Evolutionary conservation across 2,113 vertebrate species (phyloP), one percentile per base, ranked within the genome.

Genomic region (Pomatostomus ruficeps): DNA sequence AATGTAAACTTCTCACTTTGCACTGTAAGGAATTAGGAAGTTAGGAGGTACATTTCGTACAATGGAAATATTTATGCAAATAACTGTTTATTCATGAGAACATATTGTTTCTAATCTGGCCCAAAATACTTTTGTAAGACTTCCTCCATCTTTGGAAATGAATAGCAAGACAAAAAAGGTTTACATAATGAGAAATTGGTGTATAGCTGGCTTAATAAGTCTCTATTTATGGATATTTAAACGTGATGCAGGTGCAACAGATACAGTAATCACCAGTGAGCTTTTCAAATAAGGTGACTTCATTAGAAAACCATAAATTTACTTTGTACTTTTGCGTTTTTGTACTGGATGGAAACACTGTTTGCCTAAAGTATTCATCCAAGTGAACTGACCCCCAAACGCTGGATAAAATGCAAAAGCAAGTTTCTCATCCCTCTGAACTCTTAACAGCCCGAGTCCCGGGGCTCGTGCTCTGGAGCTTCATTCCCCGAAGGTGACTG

Each of bases 401-500:
- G 12, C 35, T 11, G 42, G 9, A 23, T 17, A 33, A 55, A 59
- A 72, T 1, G 2, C 43, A 29, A 21, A 42, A 36, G 17, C 23
- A 19, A 12, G 25, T 25, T 85, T n/a, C 65, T 55, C 28, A 35
- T 38, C 38, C 40, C n/a, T 12, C 35, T 9, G 3, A 45, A 12
- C 2, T 29, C 75, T 23, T 1, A 18, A 8, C 13, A n/a, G 25
- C 6, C 14, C 7, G 5, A 26, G 4, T 2, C 9, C 21, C 4
- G 7, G 12, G 12, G 15, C 5, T 55, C 1, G 2, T 1, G 14
- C 40, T 33, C 42, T 1, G 28, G 23, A 67, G 18, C 17, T 46
- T 20, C 51, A 40, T 21, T 48, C 20, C 52, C 9, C 1, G 2
- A 4, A 12, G 4, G 29, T 1, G 31, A 19, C 14, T 6, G 1